These are phyloP conservation scores for Aphelocoma coerulescens DNA, from an alignment of 2,113 vertebrate species.

Conservation along the genomic window DNA sequence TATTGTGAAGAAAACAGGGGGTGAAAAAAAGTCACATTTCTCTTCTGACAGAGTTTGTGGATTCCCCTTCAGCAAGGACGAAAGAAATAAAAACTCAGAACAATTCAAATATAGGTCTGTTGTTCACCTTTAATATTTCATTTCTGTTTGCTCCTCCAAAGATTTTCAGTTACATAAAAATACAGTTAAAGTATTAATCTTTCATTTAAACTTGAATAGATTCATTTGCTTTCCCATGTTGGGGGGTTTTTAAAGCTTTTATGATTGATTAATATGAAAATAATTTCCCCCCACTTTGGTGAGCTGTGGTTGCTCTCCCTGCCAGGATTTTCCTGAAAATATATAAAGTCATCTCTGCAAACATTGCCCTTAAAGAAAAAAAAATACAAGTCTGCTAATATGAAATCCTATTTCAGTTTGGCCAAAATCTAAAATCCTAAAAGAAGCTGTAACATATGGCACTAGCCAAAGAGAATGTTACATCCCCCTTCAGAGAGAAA, in stretches of 20 bases:
- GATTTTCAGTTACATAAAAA: conserved; percentile 32
- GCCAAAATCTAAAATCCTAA: neutral
- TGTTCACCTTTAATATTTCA: conserved; percentile 14
- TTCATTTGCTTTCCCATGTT: neutral
- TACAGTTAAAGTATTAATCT: neutral
- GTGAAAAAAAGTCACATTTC: fast-evolving
- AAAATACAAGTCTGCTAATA: neutral
- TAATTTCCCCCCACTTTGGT: neutral
- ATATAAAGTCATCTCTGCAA: neutral
- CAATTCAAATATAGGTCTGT: neutral
- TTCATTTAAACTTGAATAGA: neutral
- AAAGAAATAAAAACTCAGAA: neutral
- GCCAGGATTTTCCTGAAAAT: neutral
- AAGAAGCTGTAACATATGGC: neutral
- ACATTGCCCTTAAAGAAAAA: neutral
- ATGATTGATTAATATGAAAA: conserved; percentile 6
- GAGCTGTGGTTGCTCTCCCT: neutral
- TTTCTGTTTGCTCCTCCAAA: neutral
- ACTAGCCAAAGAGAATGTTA: neutral
- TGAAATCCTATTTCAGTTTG: neutral
- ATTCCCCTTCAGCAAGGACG: neutral
- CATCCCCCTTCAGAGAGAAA: neutral
- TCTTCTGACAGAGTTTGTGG: neutral
- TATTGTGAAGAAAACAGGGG: neutral
- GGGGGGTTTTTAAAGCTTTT: neutral